phyloP scores from a whole-genome alignment of 2,113 vertebrate genomes.

The Pseudonaja textilis region DNA sequence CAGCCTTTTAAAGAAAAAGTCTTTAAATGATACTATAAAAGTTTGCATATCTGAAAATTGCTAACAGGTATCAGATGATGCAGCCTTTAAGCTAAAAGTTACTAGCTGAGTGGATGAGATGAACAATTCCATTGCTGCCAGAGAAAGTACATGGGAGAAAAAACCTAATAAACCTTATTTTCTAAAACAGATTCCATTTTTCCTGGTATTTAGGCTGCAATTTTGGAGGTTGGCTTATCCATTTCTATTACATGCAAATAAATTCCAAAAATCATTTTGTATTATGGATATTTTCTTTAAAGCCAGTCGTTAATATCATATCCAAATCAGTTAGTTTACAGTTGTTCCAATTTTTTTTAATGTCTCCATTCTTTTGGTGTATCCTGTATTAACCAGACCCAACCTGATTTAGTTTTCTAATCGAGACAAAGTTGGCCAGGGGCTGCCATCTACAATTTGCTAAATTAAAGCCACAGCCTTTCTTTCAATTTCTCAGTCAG shows the following conservation, averaged over 20 bases:
- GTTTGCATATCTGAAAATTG: neutral
- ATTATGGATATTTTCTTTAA: neutral
- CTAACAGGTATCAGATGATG: neutral
- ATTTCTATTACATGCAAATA: neutral
- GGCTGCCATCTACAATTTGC: neutral
- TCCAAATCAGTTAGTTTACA: neutral
- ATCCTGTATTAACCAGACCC: neutral
- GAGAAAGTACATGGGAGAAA: neutral
- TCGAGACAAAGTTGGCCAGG: neutral
- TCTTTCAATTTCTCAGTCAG: constrained; percentile 24
- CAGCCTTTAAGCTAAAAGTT: neutral
- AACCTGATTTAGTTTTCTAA: neutral
- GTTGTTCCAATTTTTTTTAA: neutral
- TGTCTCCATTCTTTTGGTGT: neutral
- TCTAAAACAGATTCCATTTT: neutral
- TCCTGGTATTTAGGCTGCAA: neutral
- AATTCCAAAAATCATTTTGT: constrained; percentile 7
- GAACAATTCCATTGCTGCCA: neutral
- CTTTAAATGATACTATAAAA: neutral
- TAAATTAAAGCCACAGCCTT: constrained; percentile 16
- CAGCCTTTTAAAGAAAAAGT: neutral
- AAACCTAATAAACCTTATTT: neutral
- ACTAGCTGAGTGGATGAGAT: neutral
- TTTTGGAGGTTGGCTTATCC: neutral
- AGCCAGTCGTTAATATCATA: neutral